Evolutionary conservation across 2,888 invertebrate genomes (phyloP).

Genomic region (Drosophila multiciliata): DNA sequence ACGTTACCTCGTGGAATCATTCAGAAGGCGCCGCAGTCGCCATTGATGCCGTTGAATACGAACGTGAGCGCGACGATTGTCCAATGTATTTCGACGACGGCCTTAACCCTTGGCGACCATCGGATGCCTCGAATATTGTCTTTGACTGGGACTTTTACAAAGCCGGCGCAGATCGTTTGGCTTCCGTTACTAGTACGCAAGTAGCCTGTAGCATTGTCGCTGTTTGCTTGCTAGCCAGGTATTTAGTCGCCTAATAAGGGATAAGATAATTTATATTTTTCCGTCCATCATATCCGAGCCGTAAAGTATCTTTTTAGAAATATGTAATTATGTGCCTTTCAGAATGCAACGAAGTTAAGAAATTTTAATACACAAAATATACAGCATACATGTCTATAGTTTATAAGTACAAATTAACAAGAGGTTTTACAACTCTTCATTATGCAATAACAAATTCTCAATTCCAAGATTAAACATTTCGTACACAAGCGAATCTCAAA

Average conservation of each 20-base stretch:
- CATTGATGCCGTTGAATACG: slow-evolving; percentile 95
- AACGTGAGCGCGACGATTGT: slow-evolving; percentile 97
- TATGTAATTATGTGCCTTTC: slow-evolving; percentile 61
- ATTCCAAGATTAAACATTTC: slow-evolving; percentile 35
- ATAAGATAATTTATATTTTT: slow-evolving; percentile 32
- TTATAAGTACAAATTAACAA: slow-evolving; percentile 31
- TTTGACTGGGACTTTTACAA: slow-evolving; percentile 87
- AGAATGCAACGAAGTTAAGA: slow-evolving; percentile 20
- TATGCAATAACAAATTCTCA: not conserved
- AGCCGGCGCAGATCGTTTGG: slow-evolving; percentile 66
- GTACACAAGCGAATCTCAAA: slow-evolving; percentile 69
- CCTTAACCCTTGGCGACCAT: slow-evolving; percentile 91
- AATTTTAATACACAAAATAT: slow-evolving; percentile 25
- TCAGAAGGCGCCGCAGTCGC: slow-evolving; percentile 97
- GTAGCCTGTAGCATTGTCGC: slow-evolving; percentile 16
- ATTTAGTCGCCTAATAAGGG: slow-evolving; percentile 33
- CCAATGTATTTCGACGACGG: slow-evolving; percentile 99
- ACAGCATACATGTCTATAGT: slow-evolving; percentile 20
- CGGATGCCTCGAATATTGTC: slow-evolving; percentile 90
- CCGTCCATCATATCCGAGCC: slow-evolving; percentile 7
- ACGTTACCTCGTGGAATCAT: slow-evolving; percentile 94
- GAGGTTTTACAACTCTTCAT: slow-evolving; percentile 21
- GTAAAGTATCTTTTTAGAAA: slow-evolving; percentile 23
- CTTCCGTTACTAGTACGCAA: slow-evolving; percentile 5
- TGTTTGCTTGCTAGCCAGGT: slow-evolving; percentile 38